Evolutionary conservation across 2,888 invertebrate genomes (phyloP).

Genomic region (Drosophila cognata): DNA sequence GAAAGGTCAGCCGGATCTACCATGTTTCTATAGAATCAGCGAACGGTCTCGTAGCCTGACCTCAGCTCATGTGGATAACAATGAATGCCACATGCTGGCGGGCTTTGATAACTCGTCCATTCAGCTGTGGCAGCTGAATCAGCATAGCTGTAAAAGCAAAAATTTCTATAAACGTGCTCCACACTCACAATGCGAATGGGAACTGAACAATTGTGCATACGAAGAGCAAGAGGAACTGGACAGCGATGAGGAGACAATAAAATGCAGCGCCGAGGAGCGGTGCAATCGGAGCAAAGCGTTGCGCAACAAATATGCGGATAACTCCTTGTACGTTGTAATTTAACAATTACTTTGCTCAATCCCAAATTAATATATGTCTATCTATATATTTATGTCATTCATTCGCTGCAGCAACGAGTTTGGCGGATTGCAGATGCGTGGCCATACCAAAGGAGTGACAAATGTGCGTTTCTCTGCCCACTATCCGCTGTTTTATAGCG

Average conservation of each 20-base stretch:
- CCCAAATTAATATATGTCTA: neutral
- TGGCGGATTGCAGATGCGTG: constrained; percentile 88
- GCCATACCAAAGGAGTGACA: constrained; percentile 90
- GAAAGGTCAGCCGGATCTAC: constrained; percentile 68
- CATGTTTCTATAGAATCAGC: constrained; percentile 71
- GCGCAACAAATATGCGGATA: constrained; percentile 73
- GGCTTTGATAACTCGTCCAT: constrained; percentile 84
- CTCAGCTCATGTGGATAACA: constrained; percentile 78
- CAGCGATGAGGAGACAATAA: constrained; percentile 37
- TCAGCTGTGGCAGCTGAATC: constrained; percentile 84
- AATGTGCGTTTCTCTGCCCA: constrained; percentile 87
- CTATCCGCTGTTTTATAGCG: constrained; percentile 88
- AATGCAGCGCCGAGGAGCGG: constrained; percentile 47
- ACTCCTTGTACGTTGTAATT: constrained; percentile 80
- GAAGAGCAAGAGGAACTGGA: constrained; percentile 67
- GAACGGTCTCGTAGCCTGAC: constrained; percentile 75
- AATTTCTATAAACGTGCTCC: constrained; percentile 77
- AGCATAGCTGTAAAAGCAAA: constrained; percentile 78
- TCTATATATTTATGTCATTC: neutral
- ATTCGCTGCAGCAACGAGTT: constrained; percentile 70
- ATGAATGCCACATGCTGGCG: constrained; percentile 83
- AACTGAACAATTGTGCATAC: constrained; percentile 72
- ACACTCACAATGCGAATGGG: constrained; percentile 80
- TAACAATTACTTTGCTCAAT: neutral
- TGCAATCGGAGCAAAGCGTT: constrained; percentile 48